Evolutionary conservation across 2,113 vertebrate genomes (phyloP).

Genomic region (Osmerus eperlanus): DNA sequence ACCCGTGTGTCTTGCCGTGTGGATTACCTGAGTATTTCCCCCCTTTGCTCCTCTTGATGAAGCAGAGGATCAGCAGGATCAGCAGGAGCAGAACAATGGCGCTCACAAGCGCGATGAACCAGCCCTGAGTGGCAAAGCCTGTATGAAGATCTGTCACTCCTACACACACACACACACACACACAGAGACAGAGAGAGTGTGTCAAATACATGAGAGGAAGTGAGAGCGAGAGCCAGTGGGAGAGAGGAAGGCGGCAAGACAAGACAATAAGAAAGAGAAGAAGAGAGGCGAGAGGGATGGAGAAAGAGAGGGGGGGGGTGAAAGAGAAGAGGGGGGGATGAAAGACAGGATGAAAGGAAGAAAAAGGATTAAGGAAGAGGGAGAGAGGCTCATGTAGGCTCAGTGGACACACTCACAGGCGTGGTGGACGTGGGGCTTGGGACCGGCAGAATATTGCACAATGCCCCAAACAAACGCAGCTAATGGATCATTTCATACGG

Average conservation of each 20-base stretch:
- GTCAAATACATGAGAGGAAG: not conserved
- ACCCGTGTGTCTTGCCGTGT: not conserved
- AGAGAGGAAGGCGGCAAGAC: not conserved
- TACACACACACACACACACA: constrained; percentile 20
- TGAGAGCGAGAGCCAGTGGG: not conserved
- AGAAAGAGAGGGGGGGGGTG: not conserved
- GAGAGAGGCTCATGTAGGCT: not conserved
- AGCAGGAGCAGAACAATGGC: constrained; percentile 79
- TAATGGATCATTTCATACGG: constrained; percentile 53
- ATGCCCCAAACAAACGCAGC: constrained; percentile 46
- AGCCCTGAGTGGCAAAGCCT: constrained; percentile 79
- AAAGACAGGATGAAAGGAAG: constrained; percentile 21
- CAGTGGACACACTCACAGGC: constrained; percentile 13
- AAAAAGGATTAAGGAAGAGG: constrained; percentile 25
- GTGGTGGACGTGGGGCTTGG: constrained; percentile 24
- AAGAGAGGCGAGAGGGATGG: not conserved
- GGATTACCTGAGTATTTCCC: constrained; percentile 87
- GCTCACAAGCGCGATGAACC: constrained; percentile 86
- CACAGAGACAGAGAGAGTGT: not conserved
- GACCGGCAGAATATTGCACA: constrained; percentile 33
- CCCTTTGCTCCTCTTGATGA: constrained; percentile 88
- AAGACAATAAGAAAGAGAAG: not conserved
- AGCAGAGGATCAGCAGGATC: constrained; percentile 83
- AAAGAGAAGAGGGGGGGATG: constrained; percentile 8
- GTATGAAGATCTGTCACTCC: constrained; percentile 52